Percentiles rank a stretch among this genome's conserved stretches.
Evolutionary conservation across 2,797 vertebrate species (phyloP).

Genomic region (Lacerta bilineata): DNA sequence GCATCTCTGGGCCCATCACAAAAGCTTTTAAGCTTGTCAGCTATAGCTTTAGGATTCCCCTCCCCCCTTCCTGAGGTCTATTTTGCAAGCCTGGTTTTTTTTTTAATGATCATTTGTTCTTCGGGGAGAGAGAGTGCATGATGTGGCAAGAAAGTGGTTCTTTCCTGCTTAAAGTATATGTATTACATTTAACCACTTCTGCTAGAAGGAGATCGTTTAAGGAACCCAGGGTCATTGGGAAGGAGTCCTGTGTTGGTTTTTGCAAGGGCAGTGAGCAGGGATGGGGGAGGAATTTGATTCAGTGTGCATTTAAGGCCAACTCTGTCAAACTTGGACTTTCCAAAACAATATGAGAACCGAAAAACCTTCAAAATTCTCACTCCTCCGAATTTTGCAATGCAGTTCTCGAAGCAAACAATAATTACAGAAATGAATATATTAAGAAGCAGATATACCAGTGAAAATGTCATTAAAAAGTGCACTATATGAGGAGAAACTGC

Average conservation of each 20-base stretch:
- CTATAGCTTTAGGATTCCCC: not conserved
- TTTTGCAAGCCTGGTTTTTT: not conserved
- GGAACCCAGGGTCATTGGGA: not conserved
- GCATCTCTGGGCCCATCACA: conserved; percentile 3
- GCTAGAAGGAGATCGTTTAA: not conserved
- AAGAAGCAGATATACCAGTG: no score
- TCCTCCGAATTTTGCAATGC: no score
- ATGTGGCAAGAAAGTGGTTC: not conserved
- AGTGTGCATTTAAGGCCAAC: no score
- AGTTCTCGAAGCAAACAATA: no score
- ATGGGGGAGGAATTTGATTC: no score
- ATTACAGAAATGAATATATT: no score
- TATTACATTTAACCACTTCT: not conserved
- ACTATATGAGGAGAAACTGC: no score
- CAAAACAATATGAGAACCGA: no score
- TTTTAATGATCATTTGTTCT: not conserved
- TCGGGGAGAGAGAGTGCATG: not conserved
- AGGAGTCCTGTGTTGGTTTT: not conserved
- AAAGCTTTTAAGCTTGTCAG: conserved; percentile 27
- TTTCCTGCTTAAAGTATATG: not conserved
- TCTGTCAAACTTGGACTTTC: no score
- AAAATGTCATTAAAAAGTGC: no score
- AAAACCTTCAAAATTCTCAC: no score
- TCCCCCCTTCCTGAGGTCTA: not conserved
- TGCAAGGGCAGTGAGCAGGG: not conserved